Percentiles rank a stretch among this genome's conserved stretches.
Evolutionary conservation across 2,888 invertebrate genomes (phyloP).

Genomic region (Hipparchia semele): DNA sequence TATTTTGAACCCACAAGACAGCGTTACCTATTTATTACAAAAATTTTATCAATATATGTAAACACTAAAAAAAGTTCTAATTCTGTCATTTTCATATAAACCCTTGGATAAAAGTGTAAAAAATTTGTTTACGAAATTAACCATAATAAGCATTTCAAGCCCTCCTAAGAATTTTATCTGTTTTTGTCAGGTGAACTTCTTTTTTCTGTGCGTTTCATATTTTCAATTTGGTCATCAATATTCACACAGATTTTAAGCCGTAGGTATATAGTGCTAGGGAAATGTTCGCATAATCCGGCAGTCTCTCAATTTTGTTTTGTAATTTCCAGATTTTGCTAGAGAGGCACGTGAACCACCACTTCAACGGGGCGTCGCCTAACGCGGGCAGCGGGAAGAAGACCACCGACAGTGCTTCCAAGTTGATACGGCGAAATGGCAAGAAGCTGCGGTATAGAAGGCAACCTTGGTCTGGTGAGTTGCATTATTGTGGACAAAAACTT

Average conservation of each 20-base stretch:
- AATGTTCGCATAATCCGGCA: neutral
- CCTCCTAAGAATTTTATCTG: no score
- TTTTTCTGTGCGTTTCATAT: neutral
- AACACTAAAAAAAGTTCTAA: no score
- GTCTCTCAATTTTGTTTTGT: constrained; percentile 12
- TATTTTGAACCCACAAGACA: no score
- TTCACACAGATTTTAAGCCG: neutral
- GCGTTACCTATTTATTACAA: no score
- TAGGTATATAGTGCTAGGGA: neutral
- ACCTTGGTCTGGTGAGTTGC: constrained; percentile 92
- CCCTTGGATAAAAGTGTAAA: no score
- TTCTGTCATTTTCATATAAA: no score
- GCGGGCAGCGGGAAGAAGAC: constrained; percentile 86
- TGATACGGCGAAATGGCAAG: constrained; percentile 93
- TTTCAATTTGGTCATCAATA: neutral
- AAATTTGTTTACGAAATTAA: no score
- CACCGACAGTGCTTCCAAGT: constrained; percentile 88
- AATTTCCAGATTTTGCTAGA: constrained; percentile 89
- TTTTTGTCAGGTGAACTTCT: neutral
- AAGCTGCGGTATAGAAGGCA: constrained; percentile 93
- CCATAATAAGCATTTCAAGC: no score
- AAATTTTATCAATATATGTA: no score
- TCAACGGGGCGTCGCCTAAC: constrained; percentile 85
- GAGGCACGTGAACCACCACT: constrained; percentile 97
- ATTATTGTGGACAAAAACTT: neutral